These are phyloP conservation scores for Hoplodrina ambigua DNA, from an alignment of 2,888 invertebrate genomes.

Conservation along the genomic window DNA sequence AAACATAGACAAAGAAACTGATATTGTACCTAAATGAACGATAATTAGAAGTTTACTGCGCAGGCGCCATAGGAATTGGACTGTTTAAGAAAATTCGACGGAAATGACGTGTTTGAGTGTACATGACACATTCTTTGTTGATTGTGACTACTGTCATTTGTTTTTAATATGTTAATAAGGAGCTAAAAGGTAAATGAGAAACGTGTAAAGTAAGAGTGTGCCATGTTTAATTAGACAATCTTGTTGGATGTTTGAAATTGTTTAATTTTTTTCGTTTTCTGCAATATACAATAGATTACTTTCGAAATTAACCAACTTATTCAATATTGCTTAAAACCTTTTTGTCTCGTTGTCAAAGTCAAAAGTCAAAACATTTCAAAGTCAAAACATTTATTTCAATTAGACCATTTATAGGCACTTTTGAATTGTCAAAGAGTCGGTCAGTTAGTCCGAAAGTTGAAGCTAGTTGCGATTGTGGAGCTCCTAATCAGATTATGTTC, in stretches of 20 bases:
- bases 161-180: conserved; percentile 24
- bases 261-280: neutral
- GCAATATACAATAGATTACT: neutral
- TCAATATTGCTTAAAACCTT: neutral
- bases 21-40: conserved; percentile 44
- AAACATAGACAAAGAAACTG: conserved; percentile 50
- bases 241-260: neutral
- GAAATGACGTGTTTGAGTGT: conserved; percentile 47
- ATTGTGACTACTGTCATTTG: conserved; percentile 15
- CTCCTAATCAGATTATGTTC: too few relatives aligned
- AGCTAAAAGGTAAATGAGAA: conserved; percentile 18
- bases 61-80: conserved; percentile 40
- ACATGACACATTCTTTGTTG: conserved; percentile 29
- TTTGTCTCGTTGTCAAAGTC: too few relatives aligned
- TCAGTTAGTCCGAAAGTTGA: too few relatives aligned
- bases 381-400: too few relatives aligned
- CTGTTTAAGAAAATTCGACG: conserved; percentile 26
- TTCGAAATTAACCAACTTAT: neutral
- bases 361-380: too few relatives aligned
- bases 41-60: conserved; percentile 44
- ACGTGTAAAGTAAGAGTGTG: conserved; percentile 15
- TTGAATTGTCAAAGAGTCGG: too few relatives aligned
- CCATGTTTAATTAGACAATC: conserved; percentile 3
- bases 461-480: too few relatives aligned
- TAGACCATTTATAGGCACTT: too few relatives aligned